These are phyloP conservation scores for Slavum lentiscoides DNA, from an alignment of 2,888 invertebrate species.

Conservation along the genomic window DNA sequence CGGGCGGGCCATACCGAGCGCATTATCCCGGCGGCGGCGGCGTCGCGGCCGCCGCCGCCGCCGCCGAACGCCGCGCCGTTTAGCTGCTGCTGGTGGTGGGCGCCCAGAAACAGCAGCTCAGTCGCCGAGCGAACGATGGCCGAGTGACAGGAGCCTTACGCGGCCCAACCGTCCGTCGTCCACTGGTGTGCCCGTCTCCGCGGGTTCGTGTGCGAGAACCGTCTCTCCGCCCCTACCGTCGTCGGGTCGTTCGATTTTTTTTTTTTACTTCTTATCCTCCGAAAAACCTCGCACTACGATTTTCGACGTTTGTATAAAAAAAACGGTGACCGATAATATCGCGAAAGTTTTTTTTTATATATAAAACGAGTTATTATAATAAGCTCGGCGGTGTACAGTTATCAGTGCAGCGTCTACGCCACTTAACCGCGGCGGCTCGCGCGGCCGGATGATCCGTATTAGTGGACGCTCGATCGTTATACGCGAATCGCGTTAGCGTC, in stretches of 20 bases:
- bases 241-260: neutral
- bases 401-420: neutral
- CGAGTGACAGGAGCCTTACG: conserved; percentile 25
- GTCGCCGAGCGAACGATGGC: conserved; percentile 51
- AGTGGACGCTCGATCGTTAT: conserved; percentile 1
- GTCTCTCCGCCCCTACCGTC: neutral
- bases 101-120: conserved; percentile 51
- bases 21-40: conserved; percentile 48
- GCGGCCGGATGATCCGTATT: conserved; percentile 2
- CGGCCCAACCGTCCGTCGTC: conserved; percentile 19
- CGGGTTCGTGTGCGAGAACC: conserved; percentile 6
- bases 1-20: conserved; percentile 27
- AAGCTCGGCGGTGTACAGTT: too few relatives aligned
- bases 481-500: neutral
- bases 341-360: too few relatives aligned
- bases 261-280: too few relatives aligned
- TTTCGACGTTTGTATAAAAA: too few relatives aligned
- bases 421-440: neutral
- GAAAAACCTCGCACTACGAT: too few relatives aligned
- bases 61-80: conserved; percentile 36
- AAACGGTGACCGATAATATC: too few relatives aligned
- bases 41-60: neutral
- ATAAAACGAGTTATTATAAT: too few relatives aligned
- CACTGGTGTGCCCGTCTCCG: neutral
- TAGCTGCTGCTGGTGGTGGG: conserved; percentile 36